phyloP scores from a whole-genome alignment of 1,140 invertebrate species.

The Solenopsis fugax region DNA sequence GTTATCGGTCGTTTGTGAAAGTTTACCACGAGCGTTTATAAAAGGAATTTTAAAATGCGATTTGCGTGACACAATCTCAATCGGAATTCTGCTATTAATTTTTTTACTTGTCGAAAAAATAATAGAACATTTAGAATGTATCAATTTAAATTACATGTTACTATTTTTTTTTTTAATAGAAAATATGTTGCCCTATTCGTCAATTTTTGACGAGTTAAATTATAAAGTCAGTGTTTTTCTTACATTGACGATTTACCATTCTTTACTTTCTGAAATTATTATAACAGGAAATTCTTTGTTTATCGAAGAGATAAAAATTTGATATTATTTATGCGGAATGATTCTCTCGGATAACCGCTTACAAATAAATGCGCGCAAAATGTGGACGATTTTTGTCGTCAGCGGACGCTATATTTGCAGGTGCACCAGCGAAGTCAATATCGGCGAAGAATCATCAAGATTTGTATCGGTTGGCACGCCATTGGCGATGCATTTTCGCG shows the following conservation, averaged over 20 bases:
- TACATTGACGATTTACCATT: neutral
- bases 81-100: neutral
- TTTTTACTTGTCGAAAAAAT: neutral
- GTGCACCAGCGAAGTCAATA: conserved; percentile 69
- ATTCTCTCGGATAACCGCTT: neutral
- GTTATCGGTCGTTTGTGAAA: neutral
- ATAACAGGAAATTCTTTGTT: neutral
- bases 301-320: neutral
- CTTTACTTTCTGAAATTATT: neutral
- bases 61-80: neutral
- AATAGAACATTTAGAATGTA: neutral
- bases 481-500: conserved; percentile 59
- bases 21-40: neutral
- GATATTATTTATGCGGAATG: neutral
- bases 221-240: neutral
- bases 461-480: conserved; percentile 45
- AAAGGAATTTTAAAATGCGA: neutral
- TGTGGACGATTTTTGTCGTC: conserved; percentile 21
- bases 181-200: neutral
- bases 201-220: neutral
- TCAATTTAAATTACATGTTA: neutral
- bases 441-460: conserved; percentile 66
- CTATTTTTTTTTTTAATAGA: neutral
- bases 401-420: conserved; percentile 19
- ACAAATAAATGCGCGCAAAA: conserved; percentile 13